Evolutionary conservation across 1,140 invertebrate genomes (phyloP), one percentile per base, ranked within the genome.

Genomic region (Diplogasteroides magnus): DNA sequence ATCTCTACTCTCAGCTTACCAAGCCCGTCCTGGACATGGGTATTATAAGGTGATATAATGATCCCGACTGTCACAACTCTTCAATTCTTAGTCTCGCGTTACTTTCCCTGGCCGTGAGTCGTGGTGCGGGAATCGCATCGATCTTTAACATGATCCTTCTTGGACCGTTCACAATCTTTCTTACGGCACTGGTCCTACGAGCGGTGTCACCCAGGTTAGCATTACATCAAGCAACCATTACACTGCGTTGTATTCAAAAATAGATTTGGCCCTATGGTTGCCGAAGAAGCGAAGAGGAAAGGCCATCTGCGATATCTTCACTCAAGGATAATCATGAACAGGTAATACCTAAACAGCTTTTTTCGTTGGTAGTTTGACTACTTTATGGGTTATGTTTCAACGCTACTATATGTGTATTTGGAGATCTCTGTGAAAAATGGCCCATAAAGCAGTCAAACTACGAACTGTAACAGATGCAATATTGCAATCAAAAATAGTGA

Each of bases 1-100:
- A 97, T 87, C 85, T 98, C 1, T 98, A 98, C 85, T 94, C 94
- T 58, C 92, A 93, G 80, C 88, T 98, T 68, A 97, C 94, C 0
- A 98, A 98, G 83, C 95, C 95, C 0, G 87, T 95, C 72, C 89
- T 97, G 73, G 94, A 97, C 85, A 83, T 86, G 62, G 82, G 79
- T 37, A 62, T 86, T 3, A 95, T 97, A 73, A 89, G 89, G 1
- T 87, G 88, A 90, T 90, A 74, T n/a, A n/a, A n/a, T n/a, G n/a
- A n/a, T n/a, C n/a, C n/a, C n/a, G n/a, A n/a, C n/a, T n/a, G n/a
- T n/a, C n/a, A n/a, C n/a, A n/a, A n/a, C n/a, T n/a, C n/a, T n/a
- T 27, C n/a, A 1, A 25, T 14, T 67, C 69, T 55, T 31, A 75
- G 68, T n/a, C 59, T 78, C 2, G 74, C 77, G 11, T 65, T 79